Base-by-base conservation (phyloP, 2,888 invertebrate species). In the Clusia tigrina region DNA sequence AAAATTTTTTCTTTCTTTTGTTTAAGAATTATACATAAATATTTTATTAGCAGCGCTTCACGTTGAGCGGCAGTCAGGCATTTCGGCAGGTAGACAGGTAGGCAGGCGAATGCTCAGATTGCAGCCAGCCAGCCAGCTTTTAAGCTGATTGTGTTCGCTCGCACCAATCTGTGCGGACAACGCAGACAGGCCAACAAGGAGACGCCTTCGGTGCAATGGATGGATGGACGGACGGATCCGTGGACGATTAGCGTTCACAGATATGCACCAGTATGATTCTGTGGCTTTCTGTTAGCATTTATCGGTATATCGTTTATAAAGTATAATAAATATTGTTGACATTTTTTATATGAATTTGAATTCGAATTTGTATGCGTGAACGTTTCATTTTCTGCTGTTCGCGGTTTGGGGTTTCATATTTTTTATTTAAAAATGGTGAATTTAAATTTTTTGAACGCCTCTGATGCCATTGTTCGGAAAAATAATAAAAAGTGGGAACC, bases 1-100 rank as follows among this genome's bases (percentile, higher is more conserved):
- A 46, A 26, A 57, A 22, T 23, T 59, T 57, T 20, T 58, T 61
- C 67, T 68, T 37, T n/a, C 74, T 72, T 77, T 74, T 76, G 72
- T 67, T 69, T 65, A 46, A 22, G 60, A 48, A 25, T 17, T 53
- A 15, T 48, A 22, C 48, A 20, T 48, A 3, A 2, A 20, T 48
- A 20, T 22, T 48, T 48, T 48, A 48, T 48, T 48, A 48, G 48
- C 48, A 20, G 48, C n/a, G n/a, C 48, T 48, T 42, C 48, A 48
- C 22, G 48, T 48, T 48, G 22, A 48, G 48, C 22, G 18, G 48
- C 48, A 3, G 48, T 9, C 48, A 48, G 22, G n/a, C 42, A 9
- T 12, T 32, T 6, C 10, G 15, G 42, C 42, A 42, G 10, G n/a
- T n/a, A n/a, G n/a, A n/a, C n/a, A n/a, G n/a, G n/a, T n/a, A n/a